A percentile compares a stretch with the other conserved stretches of the same genome.
Conservation (phyloP, 2,113 vertebrate genomes). For the Tursiops truncatus region DNA sequence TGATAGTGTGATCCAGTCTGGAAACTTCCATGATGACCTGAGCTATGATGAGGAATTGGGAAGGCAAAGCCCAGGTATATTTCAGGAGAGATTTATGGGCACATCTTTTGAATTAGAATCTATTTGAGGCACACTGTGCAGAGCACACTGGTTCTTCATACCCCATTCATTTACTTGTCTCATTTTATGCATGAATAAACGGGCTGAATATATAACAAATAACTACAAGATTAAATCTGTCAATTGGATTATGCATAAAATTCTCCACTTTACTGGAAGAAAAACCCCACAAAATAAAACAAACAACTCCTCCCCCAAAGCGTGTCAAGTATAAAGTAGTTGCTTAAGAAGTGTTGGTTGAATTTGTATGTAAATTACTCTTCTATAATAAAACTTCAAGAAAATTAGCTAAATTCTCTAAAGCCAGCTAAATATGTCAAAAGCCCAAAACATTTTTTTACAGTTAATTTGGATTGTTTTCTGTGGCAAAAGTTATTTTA, state of each 20-base stretch:
- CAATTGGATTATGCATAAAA: slow-evolving; percentile 35
- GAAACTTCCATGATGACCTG: neutral
- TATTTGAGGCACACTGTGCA: neutral
- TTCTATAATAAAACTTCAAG: slow-evolving; percentile 30
- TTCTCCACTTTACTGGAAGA: neutral
- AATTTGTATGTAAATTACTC: slow-evolving; percentile 13
- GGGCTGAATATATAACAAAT: slow-evolving; percentile 47
- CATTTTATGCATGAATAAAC: slow-evolving; percentile 55
- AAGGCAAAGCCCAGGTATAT: neutral
- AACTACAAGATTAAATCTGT: slow-evolving; percentile 59
- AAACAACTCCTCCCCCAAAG: neutral
- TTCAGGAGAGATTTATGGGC: neutral
- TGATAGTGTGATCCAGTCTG: neutral
- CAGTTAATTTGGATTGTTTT: neutral
- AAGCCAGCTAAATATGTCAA: neutral
- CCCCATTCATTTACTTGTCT: slow-evolving; percentile 55
- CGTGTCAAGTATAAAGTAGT: neutral
- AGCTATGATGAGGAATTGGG: neutral
- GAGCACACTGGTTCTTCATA: slow-evolving; percentile 41
- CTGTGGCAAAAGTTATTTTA: slow-evolving; percentile 38
- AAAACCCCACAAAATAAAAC: slow-evolving; percentile 11
- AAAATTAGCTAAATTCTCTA: neutral
- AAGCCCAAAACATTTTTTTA: neutral
- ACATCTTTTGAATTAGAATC: slow-evolving; percentile 30
- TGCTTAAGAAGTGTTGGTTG: slow-evolving; percentile 25